phyloP scores from a whole-genome alignment of 2,113 vertebrate genomes.

The Sorex fumeus region DNA sequence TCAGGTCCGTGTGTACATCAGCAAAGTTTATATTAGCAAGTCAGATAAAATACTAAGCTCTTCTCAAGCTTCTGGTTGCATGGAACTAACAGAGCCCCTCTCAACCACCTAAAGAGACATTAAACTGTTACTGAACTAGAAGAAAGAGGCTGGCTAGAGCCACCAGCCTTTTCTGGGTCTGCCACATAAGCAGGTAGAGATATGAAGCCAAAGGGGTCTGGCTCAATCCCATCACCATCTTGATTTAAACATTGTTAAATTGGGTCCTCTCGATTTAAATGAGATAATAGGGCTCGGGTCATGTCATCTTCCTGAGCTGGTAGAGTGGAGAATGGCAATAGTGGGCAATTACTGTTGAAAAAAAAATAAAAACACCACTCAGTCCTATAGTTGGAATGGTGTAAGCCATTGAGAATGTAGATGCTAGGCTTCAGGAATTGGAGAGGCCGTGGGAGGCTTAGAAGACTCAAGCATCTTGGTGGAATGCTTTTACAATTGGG shows the following conservation, averaged over 20 bases:
- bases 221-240: not conserved
- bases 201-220: not conserved
- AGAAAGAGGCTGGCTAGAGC: not conserved
- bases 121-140: not conserved
- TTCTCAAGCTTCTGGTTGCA: not conserved
- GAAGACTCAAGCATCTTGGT: constrained; percentile 61
- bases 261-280: not conserved
- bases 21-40: not conserved
- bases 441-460: constrained; percentile 73
- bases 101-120: not conserved
- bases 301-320: not conserved
- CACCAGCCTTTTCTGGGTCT: not conserved
- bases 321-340: not conserved
- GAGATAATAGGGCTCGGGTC: not conserved
- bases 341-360: not conserved
- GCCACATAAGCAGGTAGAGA: not conserved
- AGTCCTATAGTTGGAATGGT: not conserved
- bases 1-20: not conserved
- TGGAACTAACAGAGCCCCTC: not conserved
- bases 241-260: rapidly evolving
- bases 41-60: not conserved
- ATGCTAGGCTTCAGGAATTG: not conserved
- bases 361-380: not conserved
- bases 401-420: not conserved
- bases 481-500: not conserved